Evolutionary conservation across 53 echinoderm and acorn worm species (phyloP), one percentile per base, ranked within the genome.

Genomic region (Crossaster papposus): DNA sequence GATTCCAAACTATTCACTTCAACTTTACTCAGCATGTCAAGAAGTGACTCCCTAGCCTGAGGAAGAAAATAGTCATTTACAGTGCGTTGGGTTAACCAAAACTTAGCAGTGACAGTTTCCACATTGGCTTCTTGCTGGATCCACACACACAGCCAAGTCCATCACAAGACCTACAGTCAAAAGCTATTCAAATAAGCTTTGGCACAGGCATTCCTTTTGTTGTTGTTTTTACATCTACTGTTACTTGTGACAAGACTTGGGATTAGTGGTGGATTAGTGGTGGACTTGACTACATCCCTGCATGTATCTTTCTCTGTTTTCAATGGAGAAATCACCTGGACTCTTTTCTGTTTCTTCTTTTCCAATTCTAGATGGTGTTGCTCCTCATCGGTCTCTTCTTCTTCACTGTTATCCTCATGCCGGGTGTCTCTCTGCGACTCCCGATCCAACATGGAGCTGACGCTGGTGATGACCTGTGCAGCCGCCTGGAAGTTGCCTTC

Each of bases 1-100:
- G 95, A 93, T 36, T 97, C 95, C 85, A 97, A 83, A 83, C 94
- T 91, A 79, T 91, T 77, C 2, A 97, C 90, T 85, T 94, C 93
- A 15, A 95, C 94, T 30, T 91, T 81, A 44, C 83, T 73, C 30
- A 97, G 81, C 85, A 79, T 90, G 64, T 85, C 83, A 53, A 97
- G 91, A 54, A 97, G 65, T 15, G 93, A 81, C 65, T 94, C 97
- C 79, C 97, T 72, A 29, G 90, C 94, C 97, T 97, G 72, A 17
- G 86, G 83, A 83, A 65, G 5, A 79, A 20, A 58, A 44, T 7
- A 44, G 44, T 44, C 6, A 44, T 44, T 5, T n/a, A n/a, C n/a
- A n/a, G n/a, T n/a, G 44, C 44, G 1, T 44, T 44, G 44, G 38
- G 44, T 5, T 44, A 44, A 44, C 6, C 44, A 44, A 44, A 44